Evolutionary conservation across 1,140 invertebrate species (phyloP).

Genomic region (Saccostrea cuccullata): DNA sequence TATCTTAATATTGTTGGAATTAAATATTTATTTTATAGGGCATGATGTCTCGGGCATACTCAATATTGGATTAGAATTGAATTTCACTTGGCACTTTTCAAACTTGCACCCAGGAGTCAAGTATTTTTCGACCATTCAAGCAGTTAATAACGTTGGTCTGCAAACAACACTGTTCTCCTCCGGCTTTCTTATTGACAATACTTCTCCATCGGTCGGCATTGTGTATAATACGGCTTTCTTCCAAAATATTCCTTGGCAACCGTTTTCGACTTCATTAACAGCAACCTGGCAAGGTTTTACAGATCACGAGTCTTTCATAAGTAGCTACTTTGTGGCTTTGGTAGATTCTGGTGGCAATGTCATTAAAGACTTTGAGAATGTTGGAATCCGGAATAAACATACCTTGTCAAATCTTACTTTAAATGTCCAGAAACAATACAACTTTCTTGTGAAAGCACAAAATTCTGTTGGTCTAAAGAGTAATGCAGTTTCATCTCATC

Average conservation of each 20-base stretch:
- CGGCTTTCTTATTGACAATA: conserved; percentile 50
- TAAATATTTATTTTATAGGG: not conserved
- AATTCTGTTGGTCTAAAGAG: conserved; percentile 58
- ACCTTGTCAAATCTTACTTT: conserved; percentile 18
- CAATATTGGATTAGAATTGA: not conserved
- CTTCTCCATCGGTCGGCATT: conserved; percentile 34
- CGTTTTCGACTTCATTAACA: conserved; percentile 17
- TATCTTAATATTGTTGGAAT: no score
- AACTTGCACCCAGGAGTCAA: conserved; percentile 39
- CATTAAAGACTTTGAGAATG: not conserved
- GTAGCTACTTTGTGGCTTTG: conserved; percentile 51
- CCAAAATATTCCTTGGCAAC: conserved; percentile 34
- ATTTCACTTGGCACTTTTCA: not conserved
- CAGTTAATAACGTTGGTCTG: conserved; percentile 43
- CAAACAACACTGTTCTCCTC: conserved; percentile 35
- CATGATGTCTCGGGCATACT: not conserved
- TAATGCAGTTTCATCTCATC: conserved; percentile 23
- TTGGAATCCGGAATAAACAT: conserved; percentile 43
- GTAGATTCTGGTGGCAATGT: not conserved
- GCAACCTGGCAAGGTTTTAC: conserved; percentile 62
- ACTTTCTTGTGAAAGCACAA: conserved; percentile 53
- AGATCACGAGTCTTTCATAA: conserved; percentile 56
- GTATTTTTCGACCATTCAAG: conserved; percentile 48
- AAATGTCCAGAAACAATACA: conserved; percentile 41
- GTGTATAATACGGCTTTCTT: conserved; percentile 49